A percentile compares a stretch with the other conserved stretches of the same genome.
phyloP scores from a whole-genome alignment of 53 echinoderm and acorn worm species.

The Echinometra lucunter region DNA sequence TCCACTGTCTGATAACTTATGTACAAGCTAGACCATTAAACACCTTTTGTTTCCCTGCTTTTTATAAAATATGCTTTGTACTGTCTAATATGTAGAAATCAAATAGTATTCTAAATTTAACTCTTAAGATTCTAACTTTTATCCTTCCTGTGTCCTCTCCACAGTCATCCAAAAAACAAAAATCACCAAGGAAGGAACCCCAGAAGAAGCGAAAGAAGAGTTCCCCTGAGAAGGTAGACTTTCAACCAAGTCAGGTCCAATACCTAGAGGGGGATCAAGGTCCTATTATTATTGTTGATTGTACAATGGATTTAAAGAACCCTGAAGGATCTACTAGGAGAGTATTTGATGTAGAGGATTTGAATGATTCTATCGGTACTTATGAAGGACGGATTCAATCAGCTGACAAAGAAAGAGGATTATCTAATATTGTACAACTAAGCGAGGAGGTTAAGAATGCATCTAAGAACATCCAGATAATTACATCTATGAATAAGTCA shows the following conservation, averaged over 20 bases:
- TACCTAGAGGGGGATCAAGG: conserved; percentile 31
- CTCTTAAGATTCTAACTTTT: too few species aligned
- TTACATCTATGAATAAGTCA: neutral
- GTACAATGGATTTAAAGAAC: neutral
- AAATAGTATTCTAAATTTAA: too few species aligned
- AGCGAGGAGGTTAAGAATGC: neutral
- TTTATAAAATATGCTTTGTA: too few species aligned
- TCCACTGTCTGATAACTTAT: too few species aligned
- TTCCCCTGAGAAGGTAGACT: neutral
- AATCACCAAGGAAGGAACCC: neutral
- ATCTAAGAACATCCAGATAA: neutral
- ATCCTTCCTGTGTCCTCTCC: neutral
- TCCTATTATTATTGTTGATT: conserved; percentile 18
- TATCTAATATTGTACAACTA: neutral
- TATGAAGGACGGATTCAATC: neutral
- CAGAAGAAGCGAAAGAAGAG: neutral
- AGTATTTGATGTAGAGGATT: neutral
- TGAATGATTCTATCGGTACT: neutral
- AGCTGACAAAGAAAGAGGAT: neutral
- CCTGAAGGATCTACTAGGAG: neutral
- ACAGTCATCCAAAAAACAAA: neutral
- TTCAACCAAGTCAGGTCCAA: conserved; percentile 20
- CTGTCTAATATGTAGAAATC: too few species aligned
- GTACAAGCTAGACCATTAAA: too few species aligned
- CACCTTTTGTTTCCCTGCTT: too few species aligned